Evolutionary conservation across 2,888 invertebrate species (phyloP), one percentile per base, ranked within the genome.

Genomic region (Drosophila leonis): DNA sequence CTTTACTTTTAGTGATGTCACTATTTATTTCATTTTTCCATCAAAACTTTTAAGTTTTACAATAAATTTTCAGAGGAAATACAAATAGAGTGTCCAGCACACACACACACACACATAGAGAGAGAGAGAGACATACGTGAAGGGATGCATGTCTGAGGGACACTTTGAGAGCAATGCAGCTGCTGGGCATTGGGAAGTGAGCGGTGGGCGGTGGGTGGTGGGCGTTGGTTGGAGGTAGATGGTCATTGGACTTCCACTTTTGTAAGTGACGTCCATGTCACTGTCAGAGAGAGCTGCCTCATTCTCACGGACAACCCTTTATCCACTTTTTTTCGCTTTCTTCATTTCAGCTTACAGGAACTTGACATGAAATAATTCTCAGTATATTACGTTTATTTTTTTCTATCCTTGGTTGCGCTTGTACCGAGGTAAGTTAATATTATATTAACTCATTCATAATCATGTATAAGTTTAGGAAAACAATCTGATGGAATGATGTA

Each of bases 1-100:
- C 92, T 92, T 91, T 90, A 87, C 90, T 91, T 92, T 92, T 92
- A 92, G 91, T 90, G 91, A 90, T 92, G 92, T 91, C 92, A 92
- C 90, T 92, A 90, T 92, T 91, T 91, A 91, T 91, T 91, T 90
- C 89, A 91, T 91, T 91, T 91, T 91, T 90, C 91, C 87, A 92
- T 88, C 90, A 90, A 86, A 92, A 91, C 90, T 92, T 91, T 92
- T 91, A 92, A 92, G 91, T 91, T 91, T 90, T 91, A 90, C 90
- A 88, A 90, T 90, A 88, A 88, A 87, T 90, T 87, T 87, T 87
- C 90, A 87, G 83, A 88, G 90, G 75, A 90, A 87, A 87, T 78
- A 90, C 83, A 87, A 90, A 90, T 90, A 90, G 90, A 90, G 90
- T 86, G 89, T 90, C 87, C 87, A 80, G 90, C 75, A 73, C 59